Evolutionary conservation across 2,888 invertebrate genomes (phyloP).

Genomic region (Philonicus albiceps): DNA sequence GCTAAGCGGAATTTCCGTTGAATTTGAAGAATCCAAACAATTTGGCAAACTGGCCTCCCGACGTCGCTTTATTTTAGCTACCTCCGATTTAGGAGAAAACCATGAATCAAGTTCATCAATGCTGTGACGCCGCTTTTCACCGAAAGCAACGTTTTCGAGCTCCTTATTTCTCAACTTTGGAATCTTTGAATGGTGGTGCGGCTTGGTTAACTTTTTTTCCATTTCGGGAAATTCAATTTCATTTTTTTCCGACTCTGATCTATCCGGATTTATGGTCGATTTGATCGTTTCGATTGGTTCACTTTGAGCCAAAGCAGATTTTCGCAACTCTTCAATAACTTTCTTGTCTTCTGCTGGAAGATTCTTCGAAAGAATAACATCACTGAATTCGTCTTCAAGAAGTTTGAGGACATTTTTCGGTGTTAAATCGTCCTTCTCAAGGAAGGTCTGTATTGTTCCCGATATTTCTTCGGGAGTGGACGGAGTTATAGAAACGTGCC

Average conservation of each 20-base stretch:
- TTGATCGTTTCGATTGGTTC: neutral
- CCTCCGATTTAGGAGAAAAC: constrained; percentile 47
- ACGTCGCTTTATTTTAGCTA: constrained; percentile 31
- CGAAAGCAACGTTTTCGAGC: neutral
- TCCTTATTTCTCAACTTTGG: constrained; percentile 35
- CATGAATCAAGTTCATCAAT: constrained; percentile 51
- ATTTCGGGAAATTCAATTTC: neutral
- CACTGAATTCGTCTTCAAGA: constrained; percentile 47
- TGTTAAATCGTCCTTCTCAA: constrained; percentile 37
- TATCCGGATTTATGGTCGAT: neutral
- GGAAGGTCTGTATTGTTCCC: constrained; percentile 42
- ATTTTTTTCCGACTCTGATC: neutral
- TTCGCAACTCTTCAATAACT: constrained; percentile 41
- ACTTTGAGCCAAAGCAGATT: neutral
- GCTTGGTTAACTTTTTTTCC: neutral
- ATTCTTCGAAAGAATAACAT: constrained; percentile 32
- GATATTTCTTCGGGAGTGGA: constrained; percentile 43
- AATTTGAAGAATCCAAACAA: constrained; percentile 8
- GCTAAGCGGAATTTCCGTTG: neutral
- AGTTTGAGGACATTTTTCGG: constrained; percentile 42
- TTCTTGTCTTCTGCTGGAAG: constrained; percentile 33
- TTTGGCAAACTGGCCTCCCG: constrained; percentile 45
- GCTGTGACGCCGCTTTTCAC: constrained; percentile 47
- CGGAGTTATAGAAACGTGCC: neutral
- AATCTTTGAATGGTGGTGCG: constrained; percentile 28